Evolutionary conservation across 2,797 vertebrate genomes (phyloP).

Genomic region (Acrocephalus scirpaceus): DNA sequence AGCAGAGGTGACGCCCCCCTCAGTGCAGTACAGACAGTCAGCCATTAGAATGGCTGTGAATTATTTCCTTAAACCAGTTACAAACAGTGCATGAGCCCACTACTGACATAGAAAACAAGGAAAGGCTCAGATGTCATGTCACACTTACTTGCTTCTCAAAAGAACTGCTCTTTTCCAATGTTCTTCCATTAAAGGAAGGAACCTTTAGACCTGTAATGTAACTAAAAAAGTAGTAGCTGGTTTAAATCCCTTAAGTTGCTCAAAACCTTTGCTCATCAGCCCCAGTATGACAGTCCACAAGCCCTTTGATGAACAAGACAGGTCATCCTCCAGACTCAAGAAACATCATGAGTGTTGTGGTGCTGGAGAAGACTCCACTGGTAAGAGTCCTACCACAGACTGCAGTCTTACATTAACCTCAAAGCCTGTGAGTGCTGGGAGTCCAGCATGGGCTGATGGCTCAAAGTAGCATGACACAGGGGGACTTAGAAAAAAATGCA

Average conservation of each 20-base stretch:
- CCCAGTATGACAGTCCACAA: neutral
- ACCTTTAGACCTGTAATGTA: neutral
- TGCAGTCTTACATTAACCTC: neutral
- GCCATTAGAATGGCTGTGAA: neutral
- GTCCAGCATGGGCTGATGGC: neutral
- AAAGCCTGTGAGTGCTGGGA: neutral
- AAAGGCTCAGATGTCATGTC: neutral
- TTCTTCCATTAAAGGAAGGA: neutral
- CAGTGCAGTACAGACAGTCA: neutral
- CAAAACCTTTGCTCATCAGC: neutral
- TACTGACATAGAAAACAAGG: neutral
- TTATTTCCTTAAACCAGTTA: neutral
- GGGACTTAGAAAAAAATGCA: neutral
- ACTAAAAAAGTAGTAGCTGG: neutral
- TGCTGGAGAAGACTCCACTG: neutral
- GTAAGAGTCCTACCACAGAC: neutral
- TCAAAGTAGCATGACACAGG: neutral
- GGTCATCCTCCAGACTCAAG: neutral
- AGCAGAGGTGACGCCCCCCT: neutral
- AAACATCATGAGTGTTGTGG: neutral
- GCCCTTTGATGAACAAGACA: fast-evolving
- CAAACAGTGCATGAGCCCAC: neutral
- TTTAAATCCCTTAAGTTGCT: neutral
- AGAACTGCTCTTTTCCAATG: neutral
- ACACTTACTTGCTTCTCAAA: neutral